A percentile compares a stretch with the other conserved stretches of the same genome.
phyloP scores from a whole-genome alignment of 2,888 invertebrate genomes.

The Euclidia mi region DNA sequence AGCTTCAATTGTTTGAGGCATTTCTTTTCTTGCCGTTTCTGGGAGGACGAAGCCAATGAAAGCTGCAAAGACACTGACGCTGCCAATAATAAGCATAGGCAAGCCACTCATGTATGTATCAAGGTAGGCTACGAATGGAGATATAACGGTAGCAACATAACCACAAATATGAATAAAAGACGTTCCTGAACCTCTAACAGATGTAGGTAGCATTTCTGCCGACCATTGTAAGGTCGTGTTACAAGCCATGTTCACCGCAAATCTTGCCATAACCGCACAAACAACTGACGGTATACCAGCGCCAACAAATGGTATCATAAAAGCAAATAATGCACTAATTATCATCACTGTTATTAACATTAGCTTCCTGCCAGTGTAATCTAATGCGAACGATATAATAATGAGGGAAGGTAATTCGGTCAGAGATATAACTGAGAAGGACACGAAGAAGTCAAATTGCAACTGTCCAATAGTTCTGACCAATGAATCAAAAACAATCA shows the following conservation, averaged over 20 bases:
- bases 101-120: conserved; percentile 69
- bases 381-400: conserved; percentile 72
- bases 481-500: conserved; percentile 73
- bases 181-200: conserved; percentile 73
- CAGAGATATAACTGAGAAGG: conserved; percentile 75
- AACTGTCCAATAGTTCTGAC: conserved; percentile 72
- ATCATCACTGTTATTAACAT: conserved; percentile 58
- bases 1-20: conserved; percentile 81
- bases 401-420: conserved; percentile 77
- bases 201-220: conserved; percentile 76
- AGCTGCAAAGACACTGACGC: conserved; percentile 59
- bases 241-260: conserved; percentile 71
- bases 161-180: conserved; percentile 76
- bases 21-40: conserved; percentile 75
- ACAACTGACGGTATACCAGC: conserved; percentile 70
- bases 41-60: conserved; percentile 68
- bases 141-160: conserved; percentile 69
- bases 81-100: conserved; percentile 69
- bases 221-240: conserved; percentile 74
- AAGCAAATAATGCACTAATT: conserved; percentile 65
- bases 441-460: conserved; percentile 75
- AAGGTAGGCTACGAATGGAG: conserved; percentile 78
- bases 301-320: conserved; percentile 65
- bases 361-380: conserved; percentile 73
- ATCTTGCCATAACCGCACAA: conserved; percentile 76